A percentile compares a stretch with the other conserved stretches of the same genome.
Conservation (phyloP, 2,113 vertebrate species). For the Tragelaphus strepsiceros region DNA sequence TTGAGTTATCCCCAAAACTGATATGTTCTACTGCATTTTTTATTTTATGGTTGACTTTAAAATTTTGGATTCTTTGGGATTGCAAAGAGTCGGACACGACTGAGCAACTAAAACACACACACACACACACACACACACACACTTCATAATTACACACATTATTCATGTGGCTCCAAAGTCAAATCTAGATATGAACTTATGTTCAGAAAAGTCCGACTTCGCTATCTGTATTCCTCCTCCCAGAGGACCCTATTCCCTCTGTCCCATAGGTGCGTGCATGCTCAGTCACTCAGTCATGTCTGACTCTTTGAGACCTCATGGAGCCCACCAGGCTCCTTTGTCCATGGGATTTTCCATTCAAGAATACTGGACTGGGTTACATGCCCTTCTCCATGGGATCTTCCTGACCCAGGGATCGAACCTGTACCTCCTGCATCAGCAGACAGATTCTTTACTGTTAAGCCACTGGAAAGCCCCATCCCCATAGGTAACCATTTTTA, state of each 20-base stretch:
- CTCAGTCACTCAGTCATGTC: neutral
- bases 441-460: neutral
- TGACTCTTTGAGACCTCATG: neutral
- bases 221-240: neutral
- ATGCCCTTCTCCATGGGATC: neutral
- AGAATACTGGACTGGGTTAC: neutral
- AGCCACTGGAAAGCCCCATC: neutral
- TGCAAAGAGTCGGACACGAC: neutral
- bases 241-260: neutral
- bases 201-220: neutral
- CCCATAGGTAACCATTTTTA: neutral
- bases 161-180: neutral
- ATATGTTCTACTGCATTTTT: neutral
- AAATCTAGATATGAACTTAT: neutral
- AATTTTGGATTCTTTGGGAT: neutral
- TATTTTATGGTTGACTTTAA: neutral
- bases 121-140: neutral
- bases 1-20: neutral
- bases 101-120: neutral
- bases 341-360: neutral
- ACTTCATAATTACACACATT: neutral
- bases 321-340: neutral
- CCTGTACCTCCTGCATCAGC: neutral
- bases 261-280: neutral
- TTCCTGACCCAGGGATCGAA: neutral